Conservation (phyloP, 2,113 vertebrate genomes). For the Rana temporaria region DNA sequence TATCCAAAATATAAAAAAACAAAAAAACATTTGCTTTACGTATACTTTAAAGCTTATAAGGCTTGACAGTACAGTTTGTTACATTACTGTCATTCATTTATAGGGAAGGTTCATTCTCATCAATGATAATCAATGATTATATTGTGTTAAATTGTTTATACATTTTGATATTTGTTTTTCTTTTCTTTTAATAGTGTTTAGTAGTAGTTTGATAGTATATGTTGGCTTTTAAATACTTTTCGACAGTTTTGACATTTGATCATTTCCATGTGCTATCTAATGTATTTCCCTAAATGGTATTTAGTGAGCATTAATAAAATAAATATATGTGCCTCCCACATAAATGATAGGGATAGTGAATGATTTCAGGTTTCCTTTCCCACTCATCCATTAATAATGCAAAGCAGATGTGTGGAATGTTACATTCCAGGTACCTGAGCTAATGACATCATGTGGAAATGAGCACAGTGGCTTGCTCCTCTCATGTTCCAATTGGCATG, state of each 20-base stretch:
- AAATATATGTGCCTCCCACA: slow-evolving; percentile 79
- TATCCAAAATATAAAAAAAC: no score
- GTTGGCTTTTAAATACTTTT: neutral
- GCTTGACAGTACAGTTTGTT: no score
- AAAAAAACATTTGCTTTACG: no score
- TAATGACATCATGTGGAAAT: slow-evolving; percentile 75
- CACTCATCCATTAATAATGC: slow-evolving; percentile 78
- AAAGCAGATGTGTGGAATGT: slow-evolving; percentile 84
- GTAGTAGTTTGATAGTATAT: neutral
- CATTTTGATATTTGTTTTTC: neutral
- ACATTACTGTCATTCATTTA: no score
- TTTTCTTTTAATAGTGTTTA: no score
- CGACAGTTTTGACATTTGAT: slow-evolving; percentile 19
- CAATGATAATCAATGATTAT: neutral
- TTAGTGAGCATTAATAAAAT: slow-evolving; percentile 74
- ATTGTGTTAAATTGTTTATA: neutral
- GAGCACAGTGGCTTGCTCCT: slow-evolving; percentile 73
- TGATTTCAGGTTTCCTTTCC: slow-evolving; percentile 65
- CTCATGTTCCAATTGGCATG: slow-evolving; percentile 63
- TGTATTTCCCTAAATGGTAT: slow-evolving; percentile 64
- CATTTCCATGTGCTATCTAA: slow-evolving; percentile 58
- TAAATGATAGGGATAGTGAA: slow-evolving; percentile 77
- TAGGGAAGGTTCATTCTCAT: no score
- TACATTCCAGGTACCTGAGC: slow-evolving; percentile 90
- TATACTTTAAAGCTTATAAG: no score